Evolutionary conservation across 2,113 vertebrate species (phyloP).

Genomic region (Ceyx melanurus): DNA sequence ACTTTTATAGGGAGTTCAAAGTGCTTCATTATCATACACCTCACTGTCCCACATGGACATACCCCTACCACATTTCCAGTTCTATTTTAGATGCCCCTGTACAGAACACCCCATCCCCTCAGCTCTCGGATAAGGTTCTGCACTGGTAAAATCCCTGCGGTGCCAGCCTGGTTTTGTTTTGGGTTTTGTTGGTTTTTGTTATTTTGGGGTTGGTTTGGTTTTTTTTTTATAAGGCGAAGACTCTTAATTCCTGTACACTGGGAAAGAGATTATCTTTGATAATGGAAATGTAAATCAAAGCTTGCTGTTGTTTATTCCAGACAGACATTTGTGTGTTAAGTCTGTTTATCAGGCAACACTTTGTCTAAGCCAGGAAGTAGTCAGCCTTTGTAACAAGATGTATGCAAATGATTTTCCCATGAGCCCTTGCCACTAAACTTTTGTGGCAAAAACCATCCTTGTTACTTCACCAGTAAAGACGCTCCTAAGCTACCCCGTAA

Average conservation of each 20-base stretch:
- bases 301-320: constrained; percentile 83
- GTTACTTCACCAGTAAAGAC: constrained; percentile 73
- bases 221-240: constrained; percentile 49
- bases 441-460: constrained; percentile 68
- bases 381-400: constrained; percentile 80
- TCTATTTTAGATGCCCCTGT: constrained; percentile 15
- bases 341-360: constrained; percentile 84
- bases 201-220: neutral
- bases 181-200: neutral
- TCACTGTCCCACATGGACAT: neutral
- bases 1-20: constrained; percentile 48
- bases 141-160: constrained; percentile 48
- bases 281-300: constrained; percentile 82
- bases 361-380: constrained; percentile 83
- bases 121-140: neutral
- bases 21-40: constrained; percentile 21
- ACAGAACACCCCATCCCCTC: neutral
- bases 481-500: constrained; percentile 70
- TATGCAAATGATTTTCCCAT: constrained; percentile 80
- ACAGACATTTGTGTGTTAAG: constrained; percentile 83
- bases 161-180: constrained; percentile 9
- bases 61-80: neutral
- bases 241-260: constrained; percentile 76
- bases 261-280: constrained; percentile 79
- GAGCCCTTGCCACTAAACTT: constrained; percentile 71